Evolutionary conservation across 1,140 invertebrate genomes (phyloP), one percentile per base, ranked within the genome.

Genomic region (Anastrepha obliqua): DNA sequence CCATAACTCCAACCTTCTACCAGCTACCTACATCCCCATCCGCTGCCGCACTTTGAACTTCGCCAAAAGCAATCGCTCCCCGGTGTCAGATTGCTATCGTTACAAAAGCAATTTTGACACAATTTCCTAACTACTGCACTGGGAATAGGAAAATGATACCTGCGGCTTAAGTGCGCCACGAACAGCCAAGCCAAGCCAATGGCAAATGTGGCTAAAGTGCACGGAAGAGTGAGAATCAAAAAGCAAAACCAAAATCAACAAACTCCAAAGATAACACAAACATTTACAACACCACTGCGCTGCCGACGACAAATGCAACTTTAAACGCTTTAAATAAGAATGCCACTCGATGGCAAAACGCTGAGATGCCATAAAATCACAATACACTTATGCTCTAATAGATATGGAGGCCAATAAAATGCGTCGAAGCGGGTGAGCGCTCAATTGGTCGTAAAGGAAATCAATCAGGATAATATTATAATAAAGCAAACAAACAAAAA

Each of bases 371-470:
- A 81, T 81, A 81, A 81, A 81, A 81, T 81, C 47, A 81, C 74
- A 55, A 81, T 81, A 51, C 20, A 81, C 74, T 81, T 81, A 81
- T 81, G 74, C 74, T 55, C 74, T 81, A 81, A 81, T 81, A 81
- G 74, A 81, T 81, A 81, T 81, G 15, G 47, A 20, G 47, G 74
- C 47, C 74, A 81, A 81, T 81, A 81, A 81, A 55, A 81, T 44
- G n/a, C 44, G 39, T 9, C 7, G 2, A 62, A 17, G 15, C 11
- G 60, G 17, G 17, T 62, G 7, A 55, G 11, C 51, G n/a, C 47
- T 81, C 74, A 81, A 81, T 81, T 81, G 74, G 47, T 81, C 74
- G 47, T 81, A 81, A 81, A 81, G 74, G 74, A 81, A 81, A 81
- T 81, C 74, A 81, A 81, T 81, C 74, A 81, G 51, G 74, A 81